Conservation (phyloP, 2,888 invertebrate species). For the Limnephilus auricula region DNA sequence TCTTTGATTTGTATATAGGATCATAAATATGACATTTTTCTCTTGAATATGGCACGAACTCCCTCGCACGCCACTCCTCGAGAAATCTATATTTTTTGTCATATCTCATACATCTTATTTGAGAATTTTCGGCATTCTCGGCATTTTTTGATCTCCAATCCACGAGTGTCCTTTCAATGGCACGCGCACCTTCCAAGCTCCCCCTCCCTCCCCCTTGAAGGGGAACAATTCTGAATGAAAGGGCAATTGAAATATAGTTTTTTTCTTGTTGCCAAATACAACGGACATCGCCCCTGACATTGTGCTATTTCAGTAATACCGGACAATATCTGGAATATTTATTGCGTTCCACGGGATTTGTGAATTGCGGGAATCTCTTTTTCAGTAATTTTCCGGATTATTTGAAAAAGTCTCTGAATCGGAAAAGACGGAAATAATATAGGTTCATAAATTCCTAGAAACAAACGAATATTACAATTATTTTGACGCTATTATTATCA, state of each 20-base stretch:
- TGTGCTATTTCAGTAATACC: slow-evolving; percentile 31
- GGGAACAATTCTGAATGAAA: slow-evolving; percentile 57
- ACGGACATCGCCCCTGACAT: slow-evolving; percentile 51
- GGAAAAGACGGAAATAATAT: not conserved
- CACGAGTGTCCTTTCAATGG: slow-evolving; percentile 61
- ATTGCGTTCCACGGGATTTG: slow-evolving; percentile 25
- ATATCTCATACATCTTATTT: slow-evolving; percentile 65
- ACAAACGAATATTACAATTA: not conserved
- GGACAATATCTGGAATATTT: slow-evolving; percentile 43
- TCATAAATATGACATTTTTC: not conserved
- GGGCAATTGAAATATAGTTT: slow-evolving; percentile 65
- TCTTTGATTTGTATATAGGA: not conserved
- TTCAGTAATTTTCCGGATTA: slow-evolving; percentile 5
- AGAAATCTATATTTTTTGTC: slow-evolving; percentile 47
- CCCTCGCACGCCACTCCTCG: not conserved
- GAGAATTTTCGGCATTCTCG: slow-evolving; percentile 63
- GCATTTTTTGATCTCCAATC: slow-evolving; percentile 66
- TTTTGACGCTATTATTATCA: not conserved
- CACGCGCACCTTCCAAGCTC: slow-evolving; percentile 48
- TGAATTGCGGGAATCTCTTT: slow-evolving; percentile 20
- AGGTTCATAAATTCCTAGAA: not conserved
- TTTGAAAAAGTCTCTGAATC: not conserved
- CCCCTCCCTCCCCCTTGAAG: slow-evolving; percentile 51
- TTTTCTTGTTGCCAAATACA: slow-evolving; percentile 55
- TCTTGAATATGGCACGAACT: slow-evolving; percentile 3